Percentiles rank a stretch among this genome's conserved stretches.
Evolutionary conservation across 2,888 invertebrate genomes (phyloP).

Genomic region (Nemotelus pantherinus): DNA sequence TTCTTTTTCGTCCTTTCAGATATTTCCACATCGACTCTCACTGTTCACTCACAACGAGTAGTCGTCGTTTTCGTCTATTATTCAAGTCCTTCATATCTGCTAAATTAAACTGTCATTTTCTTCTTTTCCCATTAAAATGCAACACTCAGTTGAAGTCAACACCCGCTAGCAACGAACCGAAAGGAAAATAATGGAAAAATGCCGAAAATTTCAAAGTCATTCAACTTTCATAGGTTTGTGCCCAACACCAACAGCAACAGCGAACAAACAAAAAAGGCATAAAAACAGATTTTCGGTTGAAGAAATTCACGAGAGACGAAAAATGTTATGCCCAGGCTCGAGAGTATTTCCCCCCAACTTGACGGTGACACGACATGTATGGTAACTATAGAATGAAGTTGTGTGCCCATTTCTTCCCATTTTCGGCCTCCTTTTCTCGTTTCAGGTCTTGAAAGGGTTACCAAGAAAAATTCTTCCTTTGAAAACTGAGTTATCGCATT

Average conservation of each 20-base stretch:
- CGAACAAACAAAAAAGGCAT: conserved; percentile 34
- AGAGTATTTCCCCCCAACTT: conserved; percentile 22
- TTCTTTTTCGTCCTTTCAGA: no score
- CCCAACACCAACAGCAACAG: conserved; percentile 36
- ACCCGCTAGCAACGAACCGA: conserved; percentile 29
- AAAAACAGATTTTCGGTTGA: conserved; percentile 38
- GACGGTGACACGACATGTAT: conserved; percentile 11
- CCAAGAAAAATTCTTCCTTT: neutral
- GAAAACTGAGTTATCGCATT: no score
- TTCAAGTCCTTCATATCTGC: conserved; percentile 25
- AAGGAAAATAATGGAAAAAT: conserved; percentile 41
- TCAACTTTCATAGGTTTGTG: conserved; percentile 39
- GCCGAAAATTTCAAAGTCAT: conserved; percentile 40
- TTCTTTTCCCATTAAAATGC: conserved; percentile 22
- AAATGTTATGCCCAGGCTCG: neutral
- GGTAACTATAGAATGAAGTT: neutral
- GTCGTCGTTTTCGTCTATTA: no score
- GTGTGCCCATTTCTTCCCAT: neutral
- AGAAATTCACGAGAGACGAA: conserved; percentile 25
- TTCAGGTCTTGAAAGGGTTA: neutral
- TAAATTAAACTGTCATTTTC: conserved; percentile 41
- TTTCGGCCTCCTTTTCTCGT: conserved; percentile 20
- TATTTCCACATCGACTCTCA: no score
- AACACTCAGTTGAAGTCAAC: conserved; percentile 15
- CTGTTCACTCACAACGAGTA: no score